Conservation (phyloP, 2,888 invertebrate genomes). For the Diarsia dahlii region DNA sequence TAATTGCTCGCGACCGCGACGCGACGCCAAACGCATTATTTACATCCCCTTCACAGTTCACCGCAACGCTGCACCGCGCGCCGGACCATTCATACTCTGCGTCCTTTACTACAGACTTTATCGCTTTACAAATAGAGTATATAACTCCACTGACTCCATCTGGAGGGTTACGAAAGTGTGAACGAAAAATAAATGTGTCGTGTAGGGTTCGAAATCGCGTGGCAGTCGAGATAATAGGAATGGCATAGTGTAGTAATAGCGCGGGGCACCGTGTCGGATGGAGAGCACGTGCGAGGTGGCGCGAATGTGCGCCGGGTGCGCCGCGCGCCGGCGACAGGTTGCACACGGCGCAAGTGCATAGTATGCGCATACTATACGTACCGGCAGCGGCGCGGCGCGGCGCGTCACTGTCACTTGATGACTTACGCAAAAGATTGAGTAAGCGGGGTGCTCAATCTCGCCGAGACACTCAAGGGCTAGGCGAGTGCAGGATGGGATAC, state of each 20-base stretch:
- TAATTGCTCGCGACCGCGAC: conserved; percentile 81
- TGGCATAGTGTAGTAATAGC: conserved; percentile 74
- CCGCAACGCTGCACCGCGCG: conserved; percentile 22
- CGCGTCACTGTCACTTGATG: neutral
- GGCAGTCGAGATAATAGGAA: conserved; percentile 69
- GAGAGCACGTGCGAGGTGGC: conserved; percentile 75
- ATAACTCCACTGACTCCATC: neutral
- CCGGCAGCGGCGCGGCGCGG: conserved; percentile 21
- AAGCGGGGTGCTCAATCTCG: neutral
- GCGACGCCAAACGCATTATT: conserved; percentile 63
- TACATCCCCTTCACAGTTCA: conserved; percentile 60
- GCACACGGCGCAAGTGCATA: conserved; percentile 37
- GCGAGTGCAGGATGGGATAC: neutral
- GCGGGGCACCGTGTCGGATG: conserved; percentile 67
- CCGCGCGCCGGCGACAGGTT: conserved; percentile 8
- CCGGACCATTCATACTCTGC: neutral
- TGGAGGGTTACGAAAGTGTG: conserved; percentile 5
- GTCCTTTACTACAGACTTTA: conserved; percentile 5
- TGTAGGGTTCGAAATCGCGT: conserved; percentile 34
- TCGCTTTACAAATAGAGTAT: conserved; percentile 17
- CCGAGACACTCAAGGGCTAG: neutral
- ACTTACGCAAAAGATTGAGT: neutral
- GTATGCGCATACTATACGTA: conserved; percentile 1
- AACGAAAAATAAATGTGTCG: neutral
- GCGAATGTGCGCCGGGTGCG: conserved; percentile 68